Evolutionary conservation across 1,140 invertebrate genomes (phyloP).

Genomic region (Drosophila arizonae): DNA sequence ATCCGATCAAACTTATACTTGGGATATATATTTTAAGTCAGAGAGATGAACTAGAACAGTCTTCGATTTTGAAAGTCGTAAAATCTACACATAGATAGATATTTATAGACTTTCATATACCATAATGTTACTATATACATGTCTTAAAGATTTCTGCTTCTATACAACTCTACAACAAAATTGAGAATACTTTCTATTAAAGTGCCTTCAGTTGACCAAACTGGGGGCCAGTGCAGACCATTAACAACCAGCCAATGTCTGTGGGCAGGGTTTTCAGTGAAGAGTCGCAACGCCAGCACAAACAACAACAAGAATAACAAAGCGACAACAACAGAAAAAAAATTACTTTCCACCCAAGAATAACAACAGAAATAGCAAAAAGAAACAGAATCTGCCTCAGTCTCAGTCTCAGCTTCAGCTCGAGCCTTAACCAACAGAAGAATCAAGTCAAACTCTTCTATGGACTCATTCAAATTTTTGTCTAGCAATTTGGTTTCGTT

Average conservation of each 20-base stretch:
- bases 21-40: too few relatives aligned
- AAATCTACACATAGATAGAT: too few relatives aligned
- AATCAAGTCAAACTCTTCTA: slow-evolving; percentile 41
- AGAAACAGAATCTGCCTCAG: background rate
- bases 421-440: slow-evolving; percentile 26
- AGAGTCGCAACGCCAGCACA: slow-evolving; percentile 1
- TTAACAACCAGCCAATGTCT: slow-evolving; percentile 53
- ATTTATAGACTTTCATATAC: too few relatives aligned
- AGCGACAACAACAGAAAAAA: slow-evolving; percentile 56
- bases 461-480: slow-evolving; percentile 66
- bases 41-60: too few relatives aligned
- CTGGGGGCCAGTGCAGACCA: slow-evolving; percentile 57
- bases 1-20: too few relatives aligned
- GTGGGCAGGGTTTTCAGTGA: slow-evolving; percentile 19
- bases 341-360: slow-evolving; percentile 65
- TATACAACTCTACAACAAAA: too few relatives aligned
- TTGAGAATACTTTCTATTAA: too few relatives aligned
- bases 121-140: too few relatives aligned
- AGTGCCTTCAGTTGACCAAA: slow-evolving; percentile 40
- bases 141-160: too few relatives aligned
- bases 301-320: slow-evolving; percentile 9
- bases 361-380: slow-evolving; percentile 33
- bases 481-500: slow-evolving; percentile 51
- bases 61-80: too few relatives aligned
- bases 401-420: background rate